These are phyloP conservation scores for Channa argus DNA, from an alignment of 2,113 vertebrate genomes.

Conservation along the genomic window DNA sequence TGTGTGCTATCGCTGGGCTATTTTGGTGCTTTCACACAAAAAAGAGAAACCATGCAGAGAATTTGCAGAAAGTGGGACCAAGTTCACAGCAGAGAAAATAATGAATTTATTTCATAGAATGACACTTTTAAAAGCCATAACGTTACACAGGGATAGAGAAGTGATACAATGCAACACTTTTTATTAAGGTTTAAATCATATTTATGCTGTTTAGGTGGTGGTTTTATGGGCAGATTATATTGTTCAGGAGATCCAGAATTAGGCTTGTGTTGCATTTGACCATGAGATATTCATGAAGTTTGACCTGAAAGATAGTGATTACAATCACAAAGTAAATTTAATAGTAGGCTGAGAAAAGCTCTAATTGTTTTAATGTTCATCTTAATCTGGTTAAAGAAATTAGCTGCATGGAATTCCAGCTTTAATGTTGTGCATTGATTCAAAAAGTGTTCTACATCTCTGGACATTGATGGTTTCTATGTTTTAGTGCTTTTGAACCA, in stretches of 20 bases:
- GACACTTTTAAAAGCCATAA: not conserved
- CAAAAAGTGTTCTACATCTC: not conserved
- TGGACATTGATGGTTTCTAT: not conserved
- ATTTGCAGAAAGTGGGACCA: constrained; percentile 29
- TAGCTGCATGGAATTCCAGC: constrained; percentile 12
- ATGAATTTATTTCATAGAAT: not conserved
- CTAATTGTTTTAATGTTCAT: constrained; percentile 14
- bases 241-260: not conserved
- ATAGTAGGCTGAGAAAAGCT: constrained; percentile 10
- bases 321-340: not conserved
- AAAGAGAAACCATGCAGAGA: constrained; percentile 30
- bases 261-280: not conserved
- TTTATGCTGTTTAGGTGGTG: not conserved
- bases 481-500: not conserved
- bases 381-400: constrained; percentile 17
- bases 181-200: not conserved
- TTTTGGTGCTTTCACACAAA: constrained; percentile 39
- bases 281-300: not conserved
- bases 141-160: not conserved
- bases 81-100: constrained; percentile 19
- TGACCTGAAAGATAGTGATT: not conserved
- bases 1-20: constrained; percentile 31
- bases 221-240: not conserved
- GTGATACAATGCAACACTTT: not conserved
- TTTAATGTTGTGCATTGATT: constrained; percentile 20